Percentiles rank a stretch among this genome's conserved stretches.
phyloP scores from a whole-genome alignment of 2,888 invertebrate genomes.

The Lochmaea crataegi region DNA sequence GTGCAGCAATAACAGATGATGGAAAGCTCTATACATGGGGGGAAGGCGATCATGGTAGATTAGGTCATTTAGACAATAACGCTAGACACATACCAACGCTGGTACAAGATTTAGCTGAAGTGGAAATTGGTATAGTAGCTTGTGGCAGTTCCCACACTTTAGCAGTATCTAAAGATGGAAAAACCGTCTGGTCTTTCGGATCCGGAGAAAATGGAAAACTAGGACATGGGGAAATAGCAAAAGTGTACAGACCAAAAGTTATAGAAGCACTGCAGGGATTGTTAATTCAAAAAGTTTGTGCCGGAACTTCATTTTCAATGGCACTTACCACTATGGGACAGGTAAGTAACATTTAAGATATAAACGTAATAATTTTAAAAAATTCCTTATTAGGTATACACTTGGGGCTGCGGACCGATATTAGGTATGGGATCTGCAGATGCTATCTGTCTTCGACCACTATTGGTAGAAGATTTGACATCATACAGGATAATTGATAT shows the following conservation, averaged over 20 bases:
- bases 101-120: conserved; percentile 69
- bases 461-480: conserved; percentile 68
- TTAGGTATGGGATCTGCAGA: conserved; percentile 71
- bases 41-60: conserved; percentile 69
- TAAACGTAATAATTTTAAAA: too few relatives aligned
- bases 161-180: conserved; percentile 68
- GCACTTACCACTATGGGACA: conserved; percentile 68
- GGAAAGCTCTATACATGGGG: conserved; percentile 71
- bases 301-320: conserved; percentile 69
- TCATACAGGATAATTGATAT: conserved; percentile 70
- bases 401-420: conserved; percentile 73
- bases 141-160: conserved; percentile 70
- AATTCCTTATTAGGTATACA: conserved; percentile 64
- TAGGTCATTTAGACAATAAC: conserved; percentile 73
- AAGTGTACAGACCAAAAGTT: conserved; percentile 69
- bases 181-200: conserved; percentile 71
- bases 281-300: conserved; percentile 69
- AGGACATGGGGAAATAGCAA: conserved; percentile 63
- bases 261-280: conserved; percentile 71
- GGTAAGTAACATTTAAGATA: conserved; percentile 50
- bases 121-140: conserved; percentile 71
- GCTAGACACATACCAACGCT: conserved; percentile 70
- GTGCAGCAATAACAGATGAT: conserved; percentile 69
- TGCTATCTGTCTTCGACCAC: conserved; percentile 68
- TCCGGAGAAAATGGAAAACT: conserved; percentile 70